Evolutionary conservation across 2,113 vertebrate genomes (phyloP).

Genomic region (Megaleporinus macrocephalus): DNA sequence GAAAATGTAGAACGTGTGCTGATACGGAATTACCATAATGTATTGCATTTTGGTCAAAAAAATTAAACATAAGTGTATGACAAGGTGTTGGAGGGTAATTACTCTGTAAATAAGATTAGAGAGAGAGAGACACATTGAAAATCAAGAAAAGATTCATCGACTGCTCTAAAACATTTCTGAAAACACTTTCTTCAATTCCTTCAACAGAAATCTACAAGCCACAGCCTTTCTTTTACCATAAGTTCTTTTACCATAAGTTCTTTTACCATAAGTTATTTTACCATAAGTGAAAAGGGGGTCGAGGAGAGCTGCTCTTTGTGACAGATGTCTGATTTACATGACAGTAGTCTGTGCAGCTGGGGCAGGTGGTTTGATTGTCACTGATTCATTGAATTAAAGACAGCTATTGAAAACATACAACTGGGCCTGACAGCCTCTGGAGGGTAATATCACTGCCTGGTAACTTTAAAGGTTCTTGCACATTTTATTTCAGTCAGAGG

Average conservation of each 20-base stretch:
- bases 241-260: too few relatives aligned
- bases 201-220: not conserved
- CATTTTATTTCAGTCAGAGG: too few relatives aligned
- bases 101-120: too few relatives aligned
- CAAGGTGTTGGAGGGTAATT: too few relatives aligned
- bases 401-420: conserved; percentile 26
- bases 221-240: too few relatives aligned
- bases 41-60: not conserved
- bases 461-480: not conserved
- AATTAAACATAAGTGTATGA: too few relatives aligned
- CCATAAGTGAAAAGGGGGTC: not conserved
- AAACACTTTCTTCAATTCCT: not conserved
- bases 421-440: not conserved
- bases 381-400: not conserved
- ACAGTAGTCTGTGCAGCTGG: conserved; percentile 46
- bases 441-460: not conserved
- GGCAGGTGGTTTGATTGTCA: conserved; percentile 14
- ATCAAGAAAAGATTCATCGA: too few relatives aligned
- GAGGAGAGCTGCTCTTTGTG: not conserved
- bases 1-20: too few relatives aligned
- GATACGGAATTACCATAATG: too few relatives aligned
- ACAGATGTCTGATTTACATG: conserved; percentile 54
- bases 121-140: too few relatives aligned
- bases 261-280: too few relatives aligned
- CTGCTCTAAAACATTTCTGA: not conserved